Conservation (phyloP, 2,888 invertebrate genomes). For the Brenthis ino region DNA sequence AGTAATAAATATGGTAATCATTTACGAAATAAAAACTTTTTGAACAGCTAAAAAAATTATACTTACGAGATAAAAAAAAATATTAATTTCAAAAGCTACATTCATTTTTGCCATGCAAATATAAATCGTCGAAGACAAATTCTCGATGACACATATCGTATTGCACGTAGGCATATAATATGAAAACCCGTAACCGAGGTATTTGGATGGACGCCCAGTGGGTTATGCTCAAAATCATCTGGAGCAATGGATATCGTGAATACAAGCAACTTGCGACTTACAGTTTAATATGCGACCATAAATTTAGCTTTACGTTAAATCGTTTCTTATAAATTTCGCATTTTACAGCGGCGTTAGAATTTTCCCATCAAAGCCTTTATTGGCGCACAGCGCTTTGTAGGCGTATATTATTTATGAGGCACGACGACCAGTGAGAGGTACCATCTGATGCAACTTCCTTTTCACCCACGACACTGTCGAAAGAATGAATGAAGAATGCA, state of each 20-base stretch:
- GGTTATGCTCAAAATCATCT: conserved; percentile 34
- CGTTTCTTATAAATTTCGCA: conserved; percentile 26
- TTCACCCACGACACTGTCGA: conserved; percentile 57
- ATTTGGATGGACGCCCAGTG: conserved; percentile 38
- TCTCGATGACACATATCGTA: conserved; percentile 28
- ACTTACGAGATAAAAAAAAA: background rate
- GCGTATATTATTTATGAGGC: conserved; percentile 36
- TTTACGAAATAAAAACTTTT: background rate
- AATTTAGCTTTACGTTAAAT: conserved; percentile 17
- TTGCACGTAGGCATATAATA: conserved; percentile 20
- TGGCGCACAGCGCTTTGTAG: conserved; percentile 31
- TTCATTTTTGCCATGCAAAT: conserved; percentile 12
- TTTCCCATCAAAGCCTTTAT: conserved; percentile 32
- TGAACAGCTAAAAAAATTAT: background rate
- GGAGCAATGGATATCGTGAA: conserved; percentile 25
- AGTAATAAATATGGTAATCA: background rate
- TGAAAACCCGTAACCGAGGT: conserved; percentile 32
- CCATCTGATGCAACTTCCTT: conserved; percentile 69
- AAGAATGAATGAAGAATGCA: conserved; percentile 41
- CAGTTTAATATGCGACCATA: conserved; percentile 19
- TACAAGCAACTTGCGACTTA: conserved; percentile 19
- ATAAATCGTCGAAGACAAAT: conserved; percentile 14
- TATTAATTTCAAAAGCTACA: background rate
- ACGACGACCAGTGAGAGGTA: conserved; percentile 37
- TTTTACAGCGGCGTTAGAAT: conserved; percentile 29